These are phyloP conservation scores for Phasianus colchicus DNA, from an alignment of 2,113 vertebrate species.

Conservation along the genomic window DNA sequence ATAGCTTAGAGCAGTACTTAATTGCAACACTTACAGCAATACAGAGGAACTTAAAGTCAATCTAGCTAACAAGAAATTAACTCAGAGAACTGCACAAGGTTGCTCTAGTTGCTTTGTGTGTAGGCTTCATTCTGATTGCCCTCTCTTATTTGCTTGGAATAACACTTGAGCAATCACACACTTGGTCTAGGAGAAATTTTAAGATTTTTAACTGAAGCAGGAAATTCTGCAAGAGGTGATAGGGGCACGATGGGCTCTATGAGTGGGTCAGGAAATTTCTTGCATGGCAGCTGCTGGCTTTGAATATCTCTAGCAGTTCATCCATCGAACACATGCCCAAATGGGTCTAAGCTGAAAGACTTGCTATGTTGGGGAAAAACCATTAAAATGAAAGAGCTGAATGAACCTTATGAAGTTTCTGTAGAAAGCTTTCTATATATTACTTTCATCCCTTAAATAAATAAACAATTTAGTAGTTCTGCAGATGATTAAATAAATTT, in stretches of 20 bases:
- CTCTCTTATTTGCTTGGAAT: neutral
- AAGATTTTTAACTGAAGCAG: neutral
- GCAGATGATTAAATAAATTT: neutral
- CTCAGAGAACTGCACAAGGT: neutral
- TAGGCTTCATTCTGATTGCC: neutral
- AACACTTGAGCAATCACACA: neutral
- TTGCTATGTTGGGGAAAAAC: neutral
- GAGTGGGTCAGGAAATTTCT: neutral
- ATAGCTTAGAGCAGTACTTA: slow-evolving; percentile 41
- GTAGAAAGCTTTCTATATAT: neutral
- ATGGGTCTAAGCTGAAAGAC: neutral
- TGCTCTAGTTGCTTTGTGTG: neutral
- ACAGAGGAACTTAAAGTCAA: neutral
- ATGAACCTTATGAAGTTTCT: neutral
- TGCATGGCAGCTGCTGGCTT: slow-evolving; percentile 1
- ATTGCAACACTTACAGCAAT: slow-evolving; percentile 14
- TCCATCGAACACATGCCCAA: neutral
- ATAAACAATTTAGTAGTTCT: neutral
- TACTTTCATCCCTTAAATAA: slow-evolving; percentile 17
- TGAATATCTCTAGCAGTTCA: slow-evolving; percentile 10
- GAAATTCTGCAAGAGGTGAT: neutral
- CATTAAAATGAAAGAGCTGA: slow-evolving; percentile 9
- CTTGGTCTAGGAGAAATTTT: neutral
- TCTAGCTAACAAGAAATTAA: slow-evolving; percentile 33
- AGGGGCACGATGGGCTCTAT: neutral